A percentile compares a stretch with the other conserved stretches of the same genome.
phyloP scores from a whole-genome alignment of 2,797 vertebrate genomes.

The Lophotriccus pileatus region DNA sequence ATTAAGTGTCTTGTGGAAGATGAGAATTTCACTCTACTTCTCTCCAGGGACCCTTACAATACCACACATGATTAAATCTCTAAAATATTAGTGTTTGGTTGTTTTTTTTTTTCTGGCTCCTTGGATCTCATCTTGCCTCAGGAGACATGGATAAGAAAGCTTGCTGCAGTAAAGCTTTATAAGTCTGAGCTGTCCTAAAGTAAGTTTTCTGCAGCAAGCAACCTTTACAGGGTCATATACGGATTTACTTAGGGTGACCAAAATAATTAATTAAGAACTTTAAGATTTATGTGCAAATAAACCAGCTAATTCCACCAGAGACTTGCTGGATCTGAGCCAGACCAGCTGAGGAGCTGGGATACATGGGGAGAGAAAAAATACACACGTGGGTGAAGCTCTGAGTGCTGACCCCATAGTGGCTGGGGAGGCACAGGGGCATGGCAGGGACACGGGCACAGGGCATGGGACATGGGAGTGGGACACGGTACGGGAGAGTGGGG shows the following conservation, averaged over 20 bases:
- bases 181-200: background rate
- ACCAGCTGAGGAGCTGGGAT: background rate
- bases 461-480: background rate
- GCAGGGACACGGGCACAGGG: background rate
- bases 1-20: background rate
- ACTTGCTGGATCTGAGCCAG: background rate
- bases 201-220: background rate
- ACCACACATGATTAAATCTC: background rate
- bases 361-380: fast-evolving
- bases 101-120: background rate
- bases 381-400: fast-evolving
- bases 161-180: background rate
- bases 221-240: background rate
- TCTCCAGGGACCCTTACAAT: background rate
- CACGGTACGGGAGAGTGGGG: fast-evolving
- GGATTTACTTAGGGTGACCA: background rate
- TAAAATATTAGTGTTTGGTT: background rate
- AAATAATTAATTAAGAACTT: background rate
- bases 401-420: background rate
- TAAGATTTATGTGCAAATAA: background rate
- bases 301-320: background rate
- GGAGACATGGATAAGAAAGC: background rate
- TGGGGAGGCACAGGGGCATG: background rate
- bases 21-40: background rate
- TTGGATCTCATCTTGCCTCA: background rate